Evolutionary conservation across 2,113 vertebrate species (phyloP), one percentile per base, ranked within the genome.

Genomic region (Arvicanthis niloticus): DNA sequence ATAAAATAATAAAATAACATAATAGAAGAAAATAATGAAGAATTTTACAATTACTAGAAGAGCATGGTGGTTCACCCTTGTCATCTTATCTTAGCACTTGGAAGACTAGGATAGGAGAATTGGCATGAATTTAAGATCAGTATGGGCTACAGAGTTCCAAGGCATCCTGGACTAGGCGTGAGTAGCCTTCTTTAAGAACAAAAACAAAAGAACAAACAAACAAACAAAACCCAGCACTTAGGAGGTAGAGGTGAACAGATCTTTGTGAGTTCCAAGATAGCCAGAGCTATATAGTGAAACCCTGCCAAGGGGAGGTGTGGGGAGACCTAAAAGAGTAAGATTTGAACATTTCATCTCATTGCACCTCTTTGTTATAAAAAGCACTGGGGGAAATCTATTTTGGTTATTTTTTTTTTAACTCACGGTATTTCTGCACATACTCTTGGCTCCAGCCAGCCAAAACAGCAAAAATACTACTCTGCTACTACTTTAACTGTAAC

Each of bases 341-440:
- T 68, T 68, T 68, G 58, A 68, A 68, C 67, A n/a, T 94, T 89
- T 94, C 75, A 97, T 56, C 48, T 96, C 89, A 97, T 93, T 88
- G 53, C 15, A 96, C 82, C 45, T 91, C 73, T 97, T 88, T 96
- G 76, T 96, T 84, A 92, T 40, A 87, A 94, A 94, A 95, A 42
- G 19, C 84, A 81, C 77, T 76, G 85, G 40, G 7, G 12, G n/a
- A 2, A 3, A n/a, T 13, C 62, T 78, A 53, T 40, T 86, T 96
- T 37, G 13, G 68, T 70, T 67, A 15, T 34, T 42, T 82, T 86
- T 12, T 87, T 51, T 53, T 53, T 87, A 96, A 91, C 37, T 65
- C 73, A 80, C 62, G 78, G 96, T 95, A 96, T 95, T 95, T 94
- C 82, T 97, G 92, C 91, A 91, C 53, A 85, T 68, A 42, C n/a